These are phyloP conservation scores for Zele albiditarsus DNA, from an alignment of 2,888 invertebrate species.

Conservation along the genomic window DNA sequence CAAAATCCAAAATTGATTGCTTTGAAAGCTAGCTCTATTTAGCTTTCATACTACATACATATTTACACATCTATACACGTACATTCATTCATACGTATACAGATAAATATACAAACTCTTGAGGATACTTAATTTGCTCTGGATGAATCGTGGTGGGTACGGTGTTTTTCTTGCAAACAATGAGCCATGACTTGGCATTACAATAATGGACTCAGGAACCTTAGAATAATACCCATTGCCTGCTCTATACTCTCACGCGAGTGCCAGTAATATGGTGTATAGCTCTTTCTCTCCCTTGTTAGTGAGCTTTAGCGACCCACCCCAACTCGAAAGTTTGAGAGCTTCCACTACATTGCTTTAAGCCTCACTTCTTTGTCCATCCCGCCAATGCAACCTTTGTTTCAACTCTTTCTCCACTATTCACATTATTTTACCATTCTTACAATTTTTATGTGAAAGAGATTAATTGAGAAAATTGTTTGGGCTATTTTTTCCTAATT, in stretches of 20 bases:
- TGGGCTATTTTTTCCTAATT: not conserved
- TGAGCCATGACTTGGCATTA: conserved; percentile 40
- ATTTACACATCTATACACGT: not conserved
- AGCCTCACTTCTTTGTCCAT: conserved; percentile 7
- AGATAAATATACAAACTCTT: not conserved
- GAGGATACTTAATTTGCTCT: conserved; percentile 23
- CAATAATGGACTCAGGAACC: conserved; percentile 25
- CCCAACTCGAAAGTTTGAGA: not conserved
- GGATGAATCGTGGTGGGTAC: not conserved
- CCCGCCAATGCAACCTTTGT: conserved; percentile 5
- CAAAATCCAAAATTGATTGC: conserved; percentile 22
- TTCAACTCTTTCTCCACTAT: not conserved
- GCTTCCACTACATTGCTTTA: conserved; percentile 11
- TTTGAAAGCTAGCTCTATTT: not conserved
- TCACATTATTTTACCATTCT: not conserved
- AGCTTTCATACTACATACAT: conserved; percentile 3
- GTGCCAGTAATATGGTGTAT: not conserved
- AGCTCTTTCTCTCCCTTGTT: conserved; percentile 17
- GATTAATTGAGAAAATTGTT: not conserved
- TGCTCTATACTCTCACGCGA: conserved; percentile 1
- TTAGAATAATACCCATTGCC: conserved; percentile 32
- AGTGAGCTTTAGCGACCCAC: conserved; percentile 23
- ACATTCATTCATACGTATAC: not conserved
- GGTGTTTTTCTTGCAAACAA: conserved; percentile 37
- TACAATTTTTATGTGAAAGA: not conserved